phyloP scores from a whole-genome alignment of 2,797 vertebrate species.

The Telmatherina bonti region DNA sequence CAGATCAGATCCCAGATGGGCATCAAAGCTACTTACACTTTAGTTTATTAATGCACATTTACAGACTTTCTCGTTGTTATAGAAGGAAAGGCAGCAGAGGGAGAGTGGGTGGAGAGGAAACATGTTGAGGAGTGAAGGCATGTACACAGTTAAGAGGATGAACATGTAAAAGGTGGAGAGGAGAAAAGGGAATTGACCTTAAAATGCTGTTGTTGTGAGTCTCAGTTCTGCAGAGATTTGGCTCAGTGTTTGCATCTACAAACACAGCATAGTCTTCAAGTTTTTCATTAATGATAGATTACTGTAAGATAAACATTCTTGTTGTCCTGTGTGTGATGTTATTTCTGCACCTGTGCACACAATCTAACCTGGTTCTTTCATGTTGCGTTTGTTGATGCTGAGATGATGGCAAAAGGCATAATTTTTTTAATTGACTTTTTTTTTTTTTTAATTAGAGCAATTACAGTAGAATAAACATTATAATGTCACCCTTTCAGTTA shows the following conservation, averaged over 20 bases:
- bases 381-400: background rate
- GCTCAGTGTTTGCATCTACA: conserved; percentile 10
- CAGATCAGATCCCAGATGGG: conserved; percentile 67
- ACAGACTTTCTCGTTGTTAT: conserved; percentile 33
- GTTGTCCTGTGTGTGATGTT: background rate
- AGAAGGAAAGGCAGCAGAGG: conserved; percentile 38
- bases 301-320: background rate
- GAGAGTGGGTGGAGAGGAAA: conserved; percentile 39
- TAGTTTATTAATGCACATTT: conserved; percentile 48
- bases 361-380: background rate
- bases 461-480: too few species aligned
- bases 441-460: too few species aligned
- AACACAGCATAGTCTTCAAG: conserved; percentile 5
- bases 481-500: too few species aligned
- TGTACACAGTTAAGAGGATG: conserved; percentile 40
- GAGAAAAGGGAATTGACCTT: conserved; percentile 46
- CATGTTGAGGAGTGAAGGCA: conserved; percentile 36
- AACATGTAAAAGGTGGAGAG: conserved; percentile 41
- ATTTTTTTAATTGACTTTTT: too few species aligned
- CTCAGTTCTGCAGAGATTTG: conserved; percentile 22
- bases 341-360: background rate
- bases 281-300: conserved; percentile 20
- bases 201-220: conserved; percentile 28
- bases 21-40: conserved; percentile 40
- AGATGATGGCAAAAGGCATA: background rate